phyloP scores from a whole-genome alignment of 2,113 vertebrate genomes.

The Cygnus buccinator region DNA sequence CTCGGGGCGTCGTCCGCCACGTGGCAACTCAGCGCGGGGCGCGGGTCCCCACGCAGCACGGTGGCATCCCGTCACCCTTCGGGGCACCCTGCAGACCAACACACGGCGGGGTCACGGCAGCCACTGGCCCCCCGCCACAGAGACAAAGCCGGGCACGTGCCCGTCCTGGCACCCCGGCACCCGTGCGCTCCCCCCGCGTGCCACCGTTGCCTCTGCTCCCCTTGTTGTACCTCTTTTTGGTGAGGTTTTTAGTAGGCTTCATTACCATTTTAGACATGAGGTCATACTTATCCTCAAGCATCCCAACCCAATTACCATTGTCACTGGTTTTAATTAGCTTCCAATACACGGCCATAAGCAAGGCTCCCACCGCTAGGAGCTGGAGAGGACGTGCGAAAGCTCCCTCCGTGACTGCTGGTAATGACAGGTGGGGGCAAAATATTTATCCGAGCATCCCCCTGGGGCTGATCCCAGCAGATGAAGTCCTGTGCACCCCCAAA shows the following conservation, averaged over 20 bases:
- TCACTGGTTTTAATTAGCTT: conserved; percentile 61
- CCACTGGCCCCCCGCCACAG: rapidly evolving
- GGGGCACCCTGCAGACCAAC: neutral
- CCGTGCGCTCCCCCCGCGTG: neutral
- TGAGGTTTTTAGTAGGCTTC: conserved; percentile 54
- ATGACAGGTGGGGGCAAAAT: neutral
- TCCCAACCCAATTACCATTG: conserved; percentile 64
- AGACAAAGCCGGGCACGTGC: rapidly evolving
- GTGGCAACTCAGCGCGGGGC: neutral
- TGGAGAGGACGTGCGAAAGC: neutral
- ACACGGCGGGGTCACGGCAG: rapidly evolving
- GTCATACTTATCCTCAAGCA: conserved; percentile 67
- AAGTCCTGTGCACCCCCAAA: neutral
- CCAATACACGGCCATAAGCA: conserved; percentile 30
- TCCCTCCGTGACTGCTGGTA: neutral
- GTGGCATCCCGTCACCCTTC: neutral
- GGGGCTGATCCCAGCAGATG: rapidly evolving
- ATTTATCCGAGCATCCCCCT: neutral
- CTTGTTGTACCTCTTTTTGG: conserved; percentile 16
- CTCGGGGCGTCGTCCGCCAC: rapidly evolving
- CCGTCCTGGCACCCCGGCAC: rapidly evolving
- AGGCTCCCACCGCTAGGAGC: neutral
- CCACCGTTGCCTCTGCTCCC: conserved; percentile 35
- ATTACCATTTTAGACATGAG: conserved; percentile 73
- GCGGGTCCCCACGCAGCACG: rapidly evolving